Evolutionary conservation across 2,113 vertebrate species (phyloP), one percentile per base, ranked within the genome.

Genomic region (Pipra filicauda): DNA sequence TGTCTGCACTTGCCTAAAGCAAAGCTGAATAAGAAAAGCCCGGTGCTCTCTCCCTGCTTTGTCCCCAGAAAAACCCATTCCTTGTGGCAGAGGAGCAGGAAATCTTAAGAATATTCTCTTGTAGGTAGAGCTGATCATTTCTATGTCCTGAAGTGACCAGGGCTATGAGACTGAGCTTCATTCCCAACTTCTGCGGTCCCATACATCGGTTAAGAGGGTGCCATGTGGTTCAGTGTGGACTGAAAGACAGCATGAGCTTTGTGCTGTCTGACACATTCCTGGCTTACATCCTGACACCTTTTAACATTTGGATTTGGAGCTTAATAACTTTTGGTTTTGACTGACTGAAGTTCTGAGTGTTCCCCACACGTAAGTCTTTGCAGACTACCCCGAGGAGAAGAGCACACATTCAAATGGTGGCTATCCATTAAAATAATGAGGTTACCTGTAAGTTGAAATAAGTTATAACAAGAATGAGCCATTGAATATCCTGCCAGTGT

Each of bases 171-270:
- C 37, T 71, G 61, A 72, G 39, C 70, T 94, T 87, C 62, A 41
- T 48, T 69, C 52, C 26, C 52, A 2, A 0, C 9, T 64, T 67
- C 55, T 93, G 28, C 39, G 74, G 31, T 30, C 33, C 26, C 14
- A 1, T 18, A 0, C 3, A 11, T 33, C 59, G 54, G 18, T 11
- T 11, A 46, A 46, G 21, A 37, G 30, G 28, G 4, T 65, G 37
- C 35, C 8, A 23, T 28, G 51, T 30, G 54, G 11, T 54, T 89
- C 64, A 62, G 15, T 12, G 21, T 33, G 28, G 33, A 30, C 57
- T 81, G 69, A 80, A 86, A 62, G 28, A 58, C 11, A 10, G 26
- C 18, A 16, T 24, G 33, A 43, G 58, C 21, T 80, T 71, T 44
- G 33, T 66, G 46, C 52, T 21, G 19, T 55, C 71, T 41, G 62